Conservation (phyloP, 2,888 invertebrate genomes). For the Cylindroiulus punctatus region DNA sequence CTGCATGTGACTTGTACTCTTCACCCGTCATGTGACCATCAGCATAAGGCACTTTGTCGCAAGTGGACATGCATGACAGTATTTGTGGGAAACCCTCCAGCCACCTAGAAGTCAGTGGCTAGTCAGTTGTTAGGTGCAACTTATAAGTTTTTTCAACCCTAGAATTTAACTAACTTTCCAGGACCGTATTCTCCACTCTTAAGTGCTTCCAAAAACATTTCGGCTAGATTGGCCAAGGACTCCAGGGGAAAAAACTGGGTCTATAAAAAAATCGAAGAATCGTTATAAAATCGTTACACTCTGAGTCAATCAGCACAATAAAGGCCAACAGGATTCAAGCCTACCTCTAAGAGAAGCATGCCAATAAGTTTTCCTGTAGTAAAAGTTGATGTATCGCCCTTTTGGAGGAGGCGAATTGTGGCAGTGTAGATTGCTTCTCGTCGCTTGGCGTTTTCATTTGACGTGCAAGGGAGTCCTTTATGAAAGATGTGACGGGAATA, state of each 20-base stretch:
- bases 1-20: slow-evolving; percentile 13
- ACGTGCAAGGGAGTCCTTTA: neutral
- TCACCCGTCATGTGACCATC: slow-evolving; percentile 37
- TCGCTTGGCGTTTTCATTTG: neutral
- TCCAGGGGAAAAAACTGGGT: slow-evolving; percentile 4
- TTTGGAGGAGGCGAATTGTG: neutral
- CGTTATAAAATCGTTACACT: neutral
- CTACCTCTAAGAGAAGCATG: slow-evolving; percentile 17
- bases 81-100: slow-evolving; percentile 49
- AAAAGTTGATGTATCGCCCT: neutral
- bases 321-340: neutral
- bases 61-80: neutral
- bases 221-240: neutral
- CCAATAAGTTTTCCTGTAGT: neutral
- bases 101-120: slow-evolving; percentile 44
- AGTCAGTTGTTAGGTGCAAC: too few species aligned
- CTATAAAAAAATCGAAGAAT: neutral
- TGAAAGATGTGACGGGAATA: neutral
- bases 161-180: slow-evolving; percentile 54
- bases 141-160: too few species aligned
- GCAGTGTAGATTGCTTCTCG: neutral
- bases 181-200: slow-evolving; percentile 49
- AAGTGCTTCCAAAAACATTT: neutral
- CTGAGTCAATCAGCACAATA: neutral
- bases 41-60: slow-evolving; percentile 19